phyloP scores from a whole-genome alignment of 1,140 invertebrate species.

The Periplaneta americana region DNA sequence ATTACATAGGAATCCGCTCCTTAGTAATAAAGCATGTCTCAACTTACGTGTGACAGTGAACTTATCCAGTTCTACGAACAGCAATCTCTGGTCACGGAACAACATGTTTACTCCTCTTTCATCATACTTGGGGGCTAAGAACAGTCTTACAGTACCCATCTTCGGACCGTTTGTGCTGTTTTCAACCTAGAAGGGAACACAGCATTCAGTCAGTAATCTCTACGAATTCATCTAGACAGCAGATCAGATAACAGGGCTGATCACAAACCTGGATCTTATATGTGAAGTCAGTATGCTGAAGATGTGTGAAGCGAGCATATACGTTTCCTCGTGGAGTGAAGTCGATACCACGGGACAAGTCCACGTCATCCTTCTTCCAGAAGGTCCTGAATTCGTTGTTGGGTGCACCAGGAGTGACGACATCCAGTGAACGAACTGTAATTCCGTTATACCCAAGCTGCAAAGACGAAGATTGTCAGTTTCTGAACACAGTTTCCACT shows the following conservation, averaged over 20 bases:
- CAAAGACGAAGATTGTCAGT: no score
- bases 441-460: constrained; percentile 60
- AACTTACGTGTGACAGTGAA: constrained; percentile 44
- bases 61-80: constrained; percentile 54
- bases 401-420: constrained; percentile 32
- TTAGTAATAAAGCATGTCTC: neutral
- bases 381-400: constrained; percentile 47
- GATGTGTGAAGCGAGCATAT: constrained; percentile 57
- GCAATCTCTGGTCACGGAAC: constrained; percentile 43
- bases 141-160: constrained; percentile 51
- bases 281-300: constrained; percentile 56
- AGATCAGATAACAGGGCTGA: no score
- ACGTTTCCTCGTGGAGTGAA: constrained; percentile 65
- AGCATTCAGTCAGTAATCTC: no score
- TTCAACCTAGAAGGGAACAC: constrained; percentile 28
- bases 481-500: no score
- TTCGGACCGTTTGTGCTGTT: constrained; percentile 27
- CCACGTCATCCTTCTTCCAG: constrained; percentile 61
- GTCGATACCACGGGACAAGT: constrained; percentile 68
- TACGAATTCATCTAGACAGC: no score
- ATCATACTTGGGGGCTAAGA: constrained; percentile 49
- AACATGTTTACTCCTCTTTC: constrained; percentile 43
- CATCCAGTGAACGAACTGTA: constrained; percentile 45
- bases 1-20: neutral
- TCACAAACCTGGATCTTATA: constrained; percentile 42